Evolutionary conservation across 2,888 invertebrate species (phyloP), one percentile per base, ranked within the genome.

Genomic region (Agonopterix heracliana): DNA sequence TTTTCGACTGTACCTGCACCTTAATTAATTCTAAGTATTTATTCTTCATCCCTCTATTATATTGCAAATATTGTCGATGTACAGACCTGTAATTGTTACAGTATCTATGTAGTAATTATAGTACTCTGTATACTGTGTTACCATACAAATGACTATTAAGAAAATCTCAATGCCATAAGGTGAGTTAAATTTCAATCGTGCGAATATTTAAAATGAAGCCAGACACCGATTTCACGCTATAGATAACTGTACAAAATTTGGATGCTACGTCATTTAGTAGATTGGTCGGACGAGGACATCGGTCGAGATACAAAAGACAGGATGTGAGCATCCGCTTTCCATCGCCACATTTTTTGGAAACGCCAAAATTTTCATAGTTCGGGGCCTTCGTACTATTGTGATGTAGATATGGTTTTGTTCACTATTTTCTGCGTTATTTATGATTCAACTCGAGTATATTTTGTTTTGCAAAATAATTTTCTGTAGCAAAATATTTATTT

Each of bases 361-460:
- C 81, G 78, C 81, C 81, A 79, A 87, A 84, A 82, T 80, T 81
- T 86, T 85, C 81, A 78, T 79, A 80, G 78, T 68, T 63, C 69
- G 66, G 26, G 70, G 71, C 75, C 77, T 78, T 79, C 66, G 61
- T 40, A 51, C 53, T 54, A 77, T 88, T 87, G 82, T 86, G 62
- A 86, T 87, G 84, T 68, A 78, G 76, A 88, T 87, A 74, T 47
- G 10, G 40, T 51, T 47, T 48, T 51, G 45, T 51, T 47, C 17
- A 38, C 34, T 26, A 45, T 42, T 40, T 40, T 49, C 42, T 41
- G 41, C 47, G 26, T 49, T 40, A 34, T 40, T 46, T 14, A 26
- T 26, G 26, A 26, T 26, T 26, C 26, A 26, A 26, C 26, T 26
- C 26, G 26, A 11, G 34, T 44, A 17, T 17, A 41, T 9, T n/a